Conservation (phyloP, 1,140 invertebrate genomes). For the Schlechtendalia chinensis region DNA sequence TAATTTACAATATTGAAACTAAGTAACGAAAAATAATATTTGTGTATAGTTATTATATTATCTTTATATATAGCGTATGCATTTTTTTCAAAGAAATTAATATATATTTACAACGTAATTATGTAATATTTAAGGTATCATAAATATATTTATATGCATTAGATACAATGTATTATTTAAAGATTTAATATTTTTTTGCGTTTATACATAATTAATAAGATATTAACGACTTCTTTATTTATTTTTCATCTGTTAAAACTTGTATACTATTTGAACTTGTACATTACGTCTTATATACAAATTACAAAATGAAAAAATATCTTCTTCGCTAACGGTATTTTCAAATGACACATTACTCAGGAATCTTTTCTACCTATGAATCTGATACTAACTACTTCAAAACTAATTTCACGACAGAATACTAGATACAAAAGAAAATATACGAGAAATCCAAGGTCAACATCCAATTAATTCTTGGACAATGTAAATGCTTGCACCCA, state of each 20-base stretch:
- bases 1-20: neutral
- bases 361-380: neutral
- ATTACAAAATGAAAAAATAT: neutral
- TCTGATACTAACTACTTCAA: slow-evolving; percentile 5
- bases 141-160: no score
- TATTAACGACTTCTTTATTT: neutral
- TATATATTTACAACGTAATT: no score
- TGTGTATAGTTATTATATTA: no score
- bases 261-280: neutral
- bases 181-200: neutral
- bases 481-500: slow-evolving; percentile 48
- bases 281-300: neutral
- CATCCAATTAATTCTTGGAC: slow-evolving; percentile 44
- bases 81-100: neutral
- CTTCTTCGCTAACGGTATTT: neutral
- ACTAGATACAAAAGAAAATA: slow-evolving; percentile 47
- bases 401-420: slow-evolving; percentile 40
- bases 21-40: neutral
- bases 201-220: no score
- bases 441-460: slow-evolving; percentile 35
- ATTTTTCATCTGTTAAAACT: neutral
- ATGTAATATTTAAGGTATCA: no score
- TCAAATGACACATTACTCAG: neutral
- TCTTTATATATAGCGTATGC: no score
- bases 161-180: no score